These are phyloP conservation scores for Cistogaster globosa DNA, from an alignment of 2,888 invertebrate genomes.

Conservation along the genomic window DNA sequence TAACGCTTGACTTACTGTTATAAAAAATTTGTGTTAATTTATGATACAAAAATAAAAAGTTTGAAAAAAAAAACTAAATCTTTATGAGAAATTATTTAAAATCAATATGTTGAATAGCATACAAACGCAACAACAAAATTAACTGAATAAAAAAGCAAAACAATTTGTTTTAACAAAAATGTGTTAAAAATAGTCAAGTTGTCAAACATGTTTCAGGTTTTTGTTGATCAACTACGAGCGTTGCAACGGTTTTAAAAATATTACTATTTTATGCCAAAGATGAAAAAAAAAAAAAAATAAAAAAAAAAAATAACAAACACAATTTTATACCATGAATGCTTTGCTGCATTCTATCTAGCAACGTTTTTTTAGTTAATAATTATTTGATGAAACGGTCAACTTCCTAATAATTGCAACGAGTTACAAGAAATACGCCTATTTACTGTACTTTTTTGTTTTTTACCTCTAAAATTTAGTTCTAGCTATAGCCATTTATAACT, in stretches of 20 bases:
- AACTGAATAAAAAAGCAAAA: constrained; percentile 13
- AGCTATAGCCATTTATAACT: constrained; percentile 40
- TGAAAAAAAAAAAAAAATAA: constrained; percentile 2
- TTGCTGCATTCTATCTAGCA: constrained; percentile 22
- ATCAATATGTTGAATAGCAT: constrained; percentile 35
- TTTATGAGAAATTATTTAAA: constrained; percentile 57
- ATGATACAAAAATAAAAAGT: neutral
- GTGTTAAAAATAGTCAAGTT: constrained; percentile 58
- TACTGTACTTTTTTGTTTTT: constrained; percentile 37
- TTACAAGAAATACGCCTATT: constrained; percentile 49
- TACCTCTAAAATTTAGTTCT: constrained; percentile 25
- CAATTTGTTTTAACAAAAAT: constrained; percentile 46
- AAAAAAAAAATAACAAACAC: constrained; percentile 28
- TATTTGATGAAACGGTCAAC: constrained; percentile 55
- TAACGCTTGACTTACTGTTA: too few relatives aligned
- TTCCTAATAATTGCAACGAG: constrained; percentile 54
- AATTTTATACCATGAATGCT: neutral
- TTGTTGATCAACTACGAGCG: neutral
- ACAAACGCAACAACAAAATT: constrained; percentile 17
- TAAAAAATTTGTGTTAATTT: neutral
- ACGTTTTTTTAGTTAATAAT: neutral
- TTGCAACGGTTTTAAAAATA: constrained; percentile 37
- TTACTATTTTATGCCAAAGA: constrained; percentile 29
- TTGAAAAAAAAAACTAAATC: constrained; percentile 16
- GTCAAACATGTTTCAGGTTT: constrained; percentile 68